Evolutionary conservation across 2,113 vertebrate species (phyloP), one percentile per base, ranked within the genome.

Genomic region (Hyaena hyaena): DNA sequence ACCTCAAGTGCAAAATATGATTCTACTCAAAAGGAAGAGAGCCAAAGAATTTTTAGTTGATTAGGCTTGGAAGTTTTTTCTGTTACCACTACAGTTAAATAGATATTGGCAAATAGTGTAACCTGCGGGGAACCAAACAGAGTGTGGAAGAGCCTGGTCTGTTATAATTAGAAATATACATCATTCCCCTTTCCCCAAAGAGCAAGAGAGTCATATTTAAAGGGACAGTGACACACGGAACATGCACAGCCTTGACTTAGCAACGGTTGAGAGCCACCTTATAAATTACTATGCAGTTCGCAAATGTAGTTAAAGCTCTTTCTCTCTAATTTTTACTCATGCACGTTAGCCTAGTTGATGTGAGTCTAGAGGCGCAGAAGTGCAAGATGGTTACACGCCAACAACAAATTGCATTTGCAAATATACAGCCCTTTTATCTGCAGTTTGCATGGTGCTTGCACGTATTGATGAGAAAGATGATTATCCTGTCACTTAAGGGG

Each of bases 131-230:
- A 98, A 77, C 61, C 91, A 90, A 96, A 90, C 68, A 39, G 87
- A 95, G 93, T 26, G 71, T 96, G 80, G 86, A 94, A 97, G 90
- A 96, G 76, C 55, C 95, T 74, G 45, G 89, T 39, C 9, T 0
- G 86, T 80, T 98, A 65, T 96, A 98, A 98, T 97, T 97, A 98
- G 96, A 98, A 96, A 66, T 93, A 96, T 91, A 89, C 71, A 98
- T 98, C 94, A 97, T 95, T 91, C 94, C 85, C 7, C 63, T 94
- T 35, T 80, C 61, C 55, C 92, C 89, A 48, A 53, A 97, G 98
- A 94, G 96, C n/a, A 55, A 73, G 66, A 90, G 35, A 48, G 89
- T 92, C 93, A 50, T 90, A 73, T 96, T 98, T 98, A 98, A 98
- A 98, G 94, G 90, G 68, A 88, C 0, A 1, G 76, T 1, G 8